Evolutionary conservation across 2,888 invertebrate genomes (phyloP).

Genomic region (Pheosia tremula): DNA sequence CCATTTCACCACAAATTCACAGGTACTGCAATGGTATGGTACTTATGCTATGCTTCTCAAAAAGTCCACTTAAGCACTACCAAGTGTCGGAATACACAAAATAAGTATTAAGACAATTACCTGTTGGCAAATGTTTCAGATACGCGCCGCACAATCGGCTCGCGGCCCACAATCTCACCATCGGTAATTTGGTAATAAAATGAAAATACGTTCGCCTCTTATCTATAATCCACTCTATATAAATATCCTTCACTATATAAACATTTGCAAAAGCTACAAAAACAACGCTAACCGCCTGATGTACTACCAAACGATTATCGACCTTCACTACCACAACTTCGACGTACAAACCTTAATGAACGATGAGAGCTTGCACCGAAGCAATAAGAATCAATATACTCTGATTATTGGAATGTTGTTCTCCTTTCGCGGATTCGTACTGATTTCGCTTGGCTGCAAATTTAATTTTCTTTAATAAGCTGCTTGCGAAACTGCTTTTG

Average conservation of each 20-base stretch:
- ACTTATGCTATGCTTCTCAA: not conserved
- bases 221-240: slow-evolving; percentile 81
- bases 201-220: slow-evolving; percentile 81
- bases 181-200: slow-evolving; percentile 86
- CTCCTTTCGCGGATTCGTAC: slow-evolving; percentile 69
- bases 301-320: slow-evolving; percentile 43
- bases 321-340: slow-evolving; percentile 39
- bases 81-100: slow-evolving; percentile 68
- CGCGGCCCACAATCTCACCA: slow-evolving; percentile 68
- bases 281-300: slow-evolving; percentile 45
- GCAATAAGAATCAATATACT: slow-evolving; percentile 61
- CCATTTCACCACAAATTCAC: too few relatives aligned
- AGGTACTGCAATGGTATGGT: too few relatives aligned
- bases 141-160: slow-evolving; percentile 68
- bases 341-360: slow-evolving; percentile 35
- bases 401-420: slow-evolving; percentile 41
- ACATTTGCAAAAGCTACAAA: slow-evolving; percentile 52
- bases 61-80: slow-evolving; percentile 1
- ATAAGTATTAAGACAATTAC: slow-evolving; percentile 73
- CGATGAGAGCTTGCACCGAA: slow-evolving; percentile 43
- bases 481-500: slow-evolving; percentile 33
- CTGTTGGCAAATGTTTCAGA: slow-evolving; percentile 78
- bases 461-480: slow-evolving; percentile 84
- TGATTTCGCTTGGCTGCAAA: slow-evolving; percentile 78
- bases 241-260: slow-evolving; percentile 77